These are phyloP conservation scores for Disparrhopalites patrizii DNA, from an alignment of 2,888 invertebrate genomes.

Conservation along the genomic window DNA sequence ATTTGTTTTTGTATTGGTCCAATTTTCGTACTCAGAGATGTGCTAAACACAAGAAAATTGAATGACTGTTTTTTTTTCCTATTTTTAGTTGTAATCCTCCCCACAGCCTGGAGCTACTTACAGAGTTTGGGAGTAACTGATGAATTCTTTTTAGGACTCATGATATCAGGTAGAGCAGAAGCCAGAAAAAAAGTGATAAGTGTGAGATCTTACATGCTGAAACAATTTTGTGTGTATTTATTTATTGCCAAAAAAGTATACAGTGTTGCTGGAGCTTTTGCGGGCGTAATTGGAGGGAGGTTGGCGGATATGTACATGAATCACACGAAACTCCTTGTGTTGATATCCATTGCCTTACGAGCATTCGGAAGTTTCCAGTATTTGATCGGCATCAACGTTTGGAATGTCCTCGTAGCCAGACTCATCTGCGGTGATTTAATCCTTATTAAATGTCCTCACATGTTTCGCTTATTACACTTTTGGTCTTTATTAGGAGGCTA, in stretches of 20 bases:
- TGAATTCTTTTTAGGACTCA: conserved; percentile 52
- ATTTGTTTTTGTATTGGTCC: too few species aligned
- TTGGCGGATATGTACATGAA: conserved; percentile 34
- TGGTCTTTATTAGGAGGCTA: too few species aligned
- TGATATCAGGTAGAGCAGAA: conserved; percentile 49
- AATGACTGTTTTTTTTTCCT: not conserved
- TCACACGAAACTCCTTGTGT: conserved; percentile 49
- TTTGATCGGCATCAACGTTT: conserved; percentile 51
- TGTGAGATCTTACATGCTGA: not conserved
- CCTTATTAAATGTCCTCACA: too few species aligned
- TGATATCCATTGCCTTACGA: conserved; percentile 51
- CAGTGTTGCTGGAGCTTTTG: conserved; percentile 52
- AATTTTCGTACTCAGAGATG: not conserved
- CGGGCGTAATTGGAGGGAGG: conserved; percentile 53
- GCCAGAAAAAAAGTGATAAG: not conserved
- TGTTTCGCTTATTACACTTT: too few species aligned
- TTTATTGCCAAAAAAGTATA: conserved; percentile 48
- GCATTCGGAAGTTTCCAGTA: conserved; percentile 53
- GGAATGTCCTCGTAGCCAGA: conserved; percentile 52
- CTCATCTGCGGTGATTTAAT: conserved; percentile 52
- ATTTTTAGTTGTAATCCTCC: conserved; percentile 53
- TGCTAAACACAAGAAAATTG: not conserved
- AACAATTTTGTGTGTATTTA: not conserved
- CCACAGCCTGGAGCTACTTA: conserved; percentile 54
- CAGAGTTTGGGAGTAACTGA: conserved; percentile 50